These are phyloP conservation scores for Tiliacea citrago DNA, from an alignment of 2,888 invertebrate species.

Conservation along the genomic window DNA sequence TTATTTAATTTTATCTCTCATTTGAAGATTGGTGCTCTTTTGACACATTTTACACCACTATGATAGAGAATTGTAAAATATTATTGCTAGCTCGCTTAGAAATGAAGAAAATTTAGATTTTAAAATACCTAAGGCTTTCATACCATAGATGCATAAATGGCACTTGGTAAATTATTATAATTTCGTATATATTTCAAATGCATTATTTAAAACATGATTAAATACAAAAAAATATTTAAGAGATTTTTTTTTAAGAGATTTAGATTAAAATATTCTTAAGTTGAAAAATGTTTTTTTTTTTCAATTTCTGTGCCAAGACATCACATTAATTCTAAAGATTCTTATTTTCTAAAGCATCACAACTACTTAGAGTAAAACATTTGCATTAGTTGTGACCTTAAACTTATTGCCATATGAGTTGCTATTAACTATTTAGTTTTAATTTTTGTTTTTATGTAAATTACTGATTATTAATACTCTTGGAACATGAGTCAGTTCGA, in stretches of 20 bases:
- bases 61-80: background rate
- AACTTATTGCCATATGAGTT: slow-evolving; percentile 12
- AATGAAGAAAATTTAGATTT: background rate
- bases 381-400: slow-evolving; percentile 4
- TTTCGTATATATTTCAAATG: background rate
- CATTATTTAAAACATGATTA: background rate
- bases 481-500: background rate
- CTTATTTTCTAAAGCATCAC: background rate
- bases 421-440: background rate
- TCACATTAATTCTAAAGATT: background rate
- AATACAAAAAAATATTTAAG: too few relatives aligned
- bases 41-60: background rate
- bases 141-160: background rate
- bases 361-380: background rate
- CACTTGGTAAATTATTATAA: background rate
- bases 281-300: too few relatives aligned
- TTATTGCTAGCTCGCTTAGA: background rate
- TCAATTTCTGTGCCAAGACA: background rate
- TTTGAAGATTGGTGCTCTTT: background rate
- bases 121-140: background rate
- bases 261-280: too few relatives aligned
- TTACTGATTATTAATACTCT: background rate
- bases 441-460: background rate
- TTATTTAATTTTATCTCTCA: background rate
- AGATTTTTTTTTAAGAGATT: too few relatives aligned